Base-by-base conservation (phyloP, 2,888 invertebrate genomes). In the Syrista parreyssii region DNA sequence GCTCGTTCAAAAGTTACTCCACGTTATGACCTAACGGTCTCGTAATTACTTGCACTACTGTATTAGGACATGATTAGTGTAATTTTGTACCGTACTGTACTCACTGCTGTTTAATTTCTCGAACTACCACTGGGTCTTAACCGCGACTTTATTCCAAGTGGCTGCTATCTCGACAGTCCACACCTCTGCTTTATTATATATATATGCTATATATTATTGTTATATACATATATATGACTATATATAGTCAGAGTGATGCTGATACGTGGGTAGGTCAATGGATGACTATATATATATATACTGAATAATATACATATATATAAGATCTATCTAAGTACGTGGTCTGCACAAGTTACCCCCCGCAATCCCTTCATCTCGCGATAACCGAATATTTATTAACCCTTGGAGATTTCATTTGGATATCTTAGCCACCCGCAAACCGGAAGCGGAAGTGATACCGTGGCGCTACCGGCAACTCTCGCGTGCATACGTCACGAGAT, bases 301-400 rank as follows among this genome's bases (percentile, higher is more conserved):
- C 33, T 32, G 32, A 69, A 32, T 30, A 15, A 40, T 40, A 23
- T 36, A 74, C 34, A 31, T 75, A 75, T 75, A 78, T 68, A 71
- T 68, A 74, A n/a, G 73, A 30, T 36, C 32, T 11, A 69, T 32
- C 23, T 74, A 40, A 72, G 32, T 34, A 34, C 40, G 35, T 34
- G 68, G 40, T 74, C 33, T 72, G 71, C 69, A 68, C 34, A 9
- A 31, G n/a, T 32, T 34, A 40, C 68, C 76, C 73, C 73, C 81
- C 73, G 79, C 79, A 81, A 82, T 23, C 23, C 40, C 15, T 9
- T 1, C 84, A 86, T 86, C 86, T 82, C 84, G 81, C 84, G 88
- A 88, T 88, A 88, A 85, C 83, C 82, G 83, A 82, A 81, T 87
- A 88, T 88, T 88, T 88, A 88, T 88, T 88, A 84, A 84, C 83